A percentile compares a stretch with the other conserved stretches of the same genome.
Evolutionary conservation across 2,113 vertebrate genomes (phyloP).

Genomic region (Bungarus multicinctus): DNA sequence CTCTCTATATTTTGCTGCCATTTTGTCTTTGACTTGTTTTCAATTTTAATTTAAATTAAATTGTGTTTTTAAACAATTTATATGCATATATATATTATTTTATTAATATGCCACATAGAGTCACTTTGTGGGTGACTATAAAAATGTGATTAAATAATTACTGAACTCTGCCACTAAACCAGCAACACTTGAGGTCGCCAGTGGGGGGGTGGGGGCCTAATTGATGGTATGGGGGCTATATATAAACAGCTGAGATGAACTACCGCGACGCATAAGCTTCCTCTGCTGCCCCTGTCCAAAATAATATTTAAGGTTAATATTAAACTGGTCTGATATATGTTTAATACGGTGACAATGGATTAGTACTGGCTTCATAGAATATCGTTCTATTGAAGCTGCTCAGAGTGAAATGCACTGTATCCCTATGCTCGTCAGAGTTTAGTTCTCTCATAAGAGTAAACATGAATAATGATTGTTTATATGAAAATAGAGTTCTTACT

Average conservation of each 20-base stretch:
- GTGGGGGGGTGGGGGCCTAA: background rate
- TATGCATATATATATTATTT: background rate
- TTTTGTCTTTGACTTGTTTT: background rate
- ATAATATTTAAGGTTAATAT: background rate
- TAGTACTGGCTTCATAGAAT: background rate
- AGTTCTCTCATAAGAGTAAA: background rate
- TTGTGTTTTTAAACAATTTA: background rate
- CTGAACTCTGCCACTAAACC: background rate
- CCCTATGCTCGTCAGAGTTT: background rate
- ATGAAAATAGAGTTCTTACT: background rate
- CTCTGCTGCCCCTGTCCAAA: background rate
- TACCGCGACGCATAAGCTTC: background rate
- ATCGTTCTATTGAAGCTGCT: background rate
- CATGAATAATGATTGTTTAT: background rate
- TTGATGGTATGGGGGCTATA: background rate
- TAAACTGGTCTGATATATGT: background rate
- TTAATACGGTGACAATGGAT: background rate
- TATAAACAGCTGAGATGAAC: background rate
- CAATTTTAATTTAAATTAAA: background rate
- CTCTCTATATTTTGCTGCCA: background rate
- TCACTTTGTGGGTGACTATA: background rate
- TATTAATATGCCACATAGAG: background rate
- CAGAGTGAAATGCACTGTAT: background rate
- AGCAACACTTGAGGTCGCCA: background rate
- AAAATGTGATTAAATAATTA: background rate